Evolutionary conservation across 2,797 vertebrate species (phyloP).

Genomic region (Anguilla marmorata): DNA sequence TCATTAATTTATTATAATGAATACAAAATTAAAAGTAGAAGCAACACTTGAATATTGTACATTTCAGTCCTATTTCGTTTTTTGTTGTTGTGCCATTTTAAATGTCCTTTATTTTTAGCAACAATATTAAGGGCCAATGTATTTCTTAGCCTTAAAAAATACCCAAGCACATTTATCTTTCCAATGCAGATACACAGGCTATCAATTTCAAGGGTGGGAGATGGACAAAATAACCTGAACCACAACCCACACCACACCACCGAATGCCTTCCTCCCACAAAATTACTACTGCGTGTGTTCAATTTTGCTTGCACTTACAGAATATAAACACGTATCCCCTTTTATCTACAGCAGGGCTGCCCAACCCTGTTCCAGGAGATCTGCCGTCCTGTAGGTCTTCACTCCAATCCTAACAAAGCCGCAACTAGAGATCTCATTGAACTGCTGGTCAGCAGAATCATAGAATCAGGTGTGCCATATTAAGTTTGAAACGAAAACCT

Average conservation of each 20-base stretch:
- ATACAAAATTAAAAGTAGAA: conserved; percentile 79
- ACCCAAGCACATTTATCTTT: conserved; percentile 54
- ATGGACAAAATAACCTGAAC: conserved; percentile 42
- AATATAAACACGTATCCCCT: conserved; percentile 26
- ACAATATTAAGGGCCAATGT: conserved; percentile 65
- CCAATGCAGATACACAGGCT: conserved; percentile 45
- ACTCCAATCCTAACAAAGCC: neutral
- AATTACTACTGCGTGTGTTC: conserved; percentile 14
- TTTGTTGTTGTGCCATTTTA: conserved; percentile 33
- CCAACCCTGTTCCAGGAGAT: neutral
- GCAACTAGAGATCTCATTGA: neutral
- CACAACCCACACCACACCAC: conserved; percentile 34
- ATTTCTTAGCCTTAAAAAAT: conserved; percentile 49
- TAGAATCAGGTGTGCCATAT: neutral
- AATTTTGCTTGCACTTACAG: conserved; percentile 29
- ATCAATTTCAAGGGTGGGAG: conserved; percentile 44
- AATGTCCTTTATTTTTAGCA: conserved; percentile 51
- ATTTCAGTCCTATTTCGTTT: conserved; percentile 59
- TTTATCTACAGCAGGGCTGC: conserved; percentile 15
- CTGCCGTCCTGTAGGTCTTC: neutral
- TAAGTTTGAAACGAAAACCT: neutral
- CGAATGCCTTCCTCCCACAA: conserved; percentile 19
- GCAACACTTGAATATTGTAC: conserved; percentile 81
- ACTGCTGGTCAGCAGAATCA: neutral
- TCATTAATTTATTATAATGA: conserved; percentile 79